These are phyloP conservation scores for Micrasema minimum DNA, from an alignment of 1,140 invertebrate species.

Conservation along the genomic window DNA sequence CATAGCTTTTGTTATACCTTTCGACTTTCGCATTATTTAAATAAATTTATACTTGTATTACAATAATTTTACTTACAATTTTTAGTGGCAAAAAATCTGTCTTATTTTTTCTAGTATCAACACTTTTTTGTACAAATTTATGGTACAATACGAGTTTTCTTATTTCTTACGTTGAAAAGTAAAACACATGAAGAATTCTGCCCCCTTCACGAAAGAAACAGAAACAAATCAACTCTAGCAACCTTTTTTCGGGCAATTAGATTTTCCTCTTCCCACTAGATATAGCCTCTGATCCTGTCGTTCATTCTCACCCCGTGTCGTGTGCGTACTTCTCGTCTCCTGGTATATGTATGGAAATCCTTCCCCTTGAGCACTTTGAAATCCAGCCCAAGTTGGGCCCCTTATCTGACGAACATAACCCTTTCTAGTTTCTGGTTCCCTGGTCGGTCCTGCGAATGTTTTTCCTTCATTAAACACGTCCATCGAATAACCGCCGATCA, in stretches of 20 bases:
- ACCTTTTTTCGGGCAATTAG: conserved; percentile 35
- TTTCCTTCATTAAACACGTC: conserved; percentile 50
- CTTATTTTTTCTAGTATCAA: not conserved
- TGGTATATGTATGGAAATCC: conserved; percentile 25
- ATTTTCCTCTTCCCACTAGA: conserved; percentile 9
- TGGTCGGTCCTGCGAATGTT: conserved; percentile 21
- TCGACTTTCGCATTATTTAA: no score
- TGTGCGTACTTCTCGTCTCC: conserved; percentile 15
- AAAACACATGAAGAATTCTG: not conserved
- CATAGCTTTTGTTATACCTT: no score
- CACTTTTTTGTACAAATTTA: no score
- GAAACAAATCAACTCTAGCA: conserved; percentile 26
- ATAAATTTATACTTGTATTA: no score
- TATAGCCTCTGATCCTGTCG: conserved; percentile 29
- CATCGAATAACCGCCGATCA: conserved; percentile 48
- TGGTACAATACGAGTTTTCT: no score
- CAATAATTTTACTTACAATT: no score
- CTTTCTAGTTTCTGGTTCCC: conserved; percentile 26
- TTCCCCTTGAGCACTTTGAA: conserved; percentile 20
- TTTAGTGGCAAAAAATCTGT: no score
- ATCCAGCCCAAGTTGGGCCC: conserved; percentile 9
- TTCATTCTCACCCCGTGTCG: conserved; percentile 16
- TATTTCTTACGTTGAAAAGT: no score
- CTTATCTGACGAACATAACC: conserved; percentile 29
- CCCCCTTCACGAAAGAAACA: not conserved